These are phyloP conservation scores for Himalopsyche anomala DNA, from an alignment of 2,888 invertebrate species.

Conservation along the genomic window DNA sequence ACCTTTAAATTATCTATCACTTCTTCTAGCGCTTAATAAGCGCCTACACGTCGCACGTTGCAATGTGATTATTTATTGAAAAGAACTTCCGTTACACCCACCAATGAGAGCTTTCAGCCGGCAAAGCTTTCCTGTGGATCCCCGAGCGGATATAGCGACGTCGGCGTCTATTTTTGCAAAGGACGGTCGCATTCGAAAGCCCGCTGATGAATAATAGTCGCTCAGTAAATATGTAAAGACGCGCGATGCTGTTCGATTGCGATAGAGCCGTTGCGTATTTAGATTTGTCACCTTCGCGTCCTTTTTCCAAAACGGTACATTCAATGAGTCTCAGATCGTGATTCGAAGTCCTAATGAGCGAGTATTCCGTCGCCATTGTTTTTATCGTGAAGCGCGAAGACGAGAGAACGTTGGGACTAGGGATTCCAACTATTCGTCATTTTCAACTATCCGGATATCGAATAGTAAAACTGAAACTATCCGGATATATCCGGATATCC, in stretches of 20 bases:
- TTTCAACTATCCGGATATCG: no score
- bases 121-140: constrained; percentile 47
- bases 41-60: no score
- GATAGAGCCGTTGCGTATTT: constrained; percentile 43
- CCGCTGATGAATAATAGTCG: constrained; percentile 45
- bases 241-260: constrained; percentile 41
- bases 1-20: background rate
- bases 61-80: background rate
- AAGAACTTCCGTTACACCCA: background rate
- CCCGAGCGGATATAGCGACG: no score
- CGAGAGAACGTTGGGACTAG: no score
- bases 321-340: constrained; percentile 49
- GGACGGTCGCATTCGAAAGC: constrained; percentile 45
- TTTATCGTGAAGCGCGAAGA: background rate
- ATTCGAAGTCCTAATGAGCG: constrained; percentile 52
- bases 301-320: constrained; percentile 59
- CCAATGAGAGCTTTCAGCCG: constrained; percentile 44
- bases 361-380: background rate
- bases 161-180: constrained; percentile 1
- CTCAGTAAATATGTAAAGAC: constrained; percentile 9
- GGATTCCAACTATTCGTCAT: no score
- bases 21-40: no score
- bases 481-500: no score
- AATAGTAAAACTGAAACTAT: no score
- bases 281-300: constrained; percentile 54